A percentile compares a stretch with the other conserved stretches of the same genome.
These are phyloP conservation scores for Falco berigora DNA, from an alignment of 2,797 vertebrate genomes.

Conservation along the genomic window DNA sequence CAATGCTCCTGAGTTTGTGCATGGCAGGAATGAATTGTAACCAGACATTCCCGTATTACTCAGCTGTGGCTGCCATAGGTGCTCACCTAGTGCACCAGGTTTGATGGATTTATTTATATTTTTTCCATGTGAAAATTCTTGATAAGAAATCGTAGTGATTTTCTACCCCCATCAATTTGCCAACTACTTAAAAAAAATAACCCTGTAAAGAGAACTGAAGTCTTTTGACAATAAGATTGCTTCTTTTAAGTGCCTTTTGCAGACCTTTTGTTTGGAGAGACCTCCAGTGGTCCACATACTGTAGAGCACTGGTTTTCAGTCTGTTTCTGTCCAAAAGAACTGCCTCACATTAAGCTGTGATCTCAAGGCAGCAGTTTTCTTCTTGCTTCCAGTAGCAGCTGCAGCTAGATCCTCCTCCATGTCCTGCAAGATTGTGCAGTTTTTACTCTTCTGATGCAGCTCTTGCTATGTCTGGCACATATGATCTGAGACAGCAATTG, in stretches of 20 bases:
- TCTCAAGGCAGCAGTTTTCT: not conserved
- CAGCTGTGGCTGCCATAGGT: slow-evolving; percentile 72
- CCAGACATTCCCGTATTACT: slow-evolving; percentile 87
- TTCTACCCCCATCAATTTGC: not conserved
- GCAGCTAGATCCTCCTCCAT: not conserved
- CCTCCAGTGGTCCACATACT: not conserved
- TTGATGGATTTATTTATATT: not conserved
- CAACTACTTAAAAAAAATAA: not conserved
- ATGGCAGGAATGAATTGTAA: slow-evolving; percentile 78
- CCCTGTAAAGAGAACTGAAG: not conserved
- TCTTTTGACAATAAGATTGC: not conserved
- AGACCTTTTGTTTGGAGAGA: not conserved
- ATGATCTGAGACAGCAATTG: not conserved
- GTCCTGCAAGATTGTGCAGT: not conserved
- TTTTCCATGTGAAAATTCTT: not conserved
- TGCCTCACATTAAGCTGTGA: not conserved
- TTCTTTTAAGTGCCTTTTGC: not conserved
- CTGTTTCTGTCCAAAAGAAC: not conserved
- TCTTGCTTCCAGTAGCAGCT: not conserved
- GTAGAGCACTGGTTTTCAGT: not conserved
- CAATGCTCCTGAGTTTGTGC: slow-evolving; percentile 84
- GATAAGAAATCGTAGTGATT: not conserved
- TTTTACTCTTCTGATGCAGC: not conserved
- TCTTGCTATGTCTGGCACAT: not conserved
- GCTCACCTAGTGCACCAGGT: slow-evolving; percentile 87